phyloP scores from a whole-genome alignment of 2,888 invertebrate genomes.

The Conomelus anceps region DNA sequence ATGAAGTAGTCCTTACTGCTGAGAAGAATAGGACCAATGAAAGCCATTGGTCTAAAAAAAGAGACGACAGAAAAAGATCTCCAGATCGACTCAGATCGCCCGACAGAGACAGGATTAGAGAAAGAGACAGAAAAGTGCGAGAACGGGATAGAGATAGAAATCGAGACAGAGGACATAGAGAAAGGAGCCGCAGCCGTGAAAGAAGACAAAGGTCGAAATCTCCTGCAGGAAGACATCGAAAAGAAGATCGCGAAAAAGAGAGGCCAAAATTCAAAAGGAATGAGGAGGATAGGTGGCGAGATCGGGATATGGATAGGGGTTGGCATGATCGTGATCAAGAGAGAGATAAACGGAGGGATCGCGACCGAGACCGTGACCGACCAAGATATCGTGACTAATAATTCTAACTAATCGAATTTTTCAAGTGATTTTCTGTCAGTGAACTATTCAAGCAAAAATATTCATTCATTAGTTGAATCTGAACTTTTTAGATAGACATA shows the following conservation, averaged over 20 bases:
- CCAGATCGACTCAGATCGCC: constrained; percentile 41
- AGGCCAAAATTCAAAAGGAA: background rate
- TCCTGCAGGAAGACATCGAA: constrained; percentile 11
- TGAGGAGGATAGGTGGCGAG: background rate
- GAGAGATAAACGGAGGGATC: constrained; percentile 12
- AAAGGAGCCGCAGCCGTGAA: constrained; percentile 27
- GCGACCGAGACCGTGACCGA: constrained; percentile 6
- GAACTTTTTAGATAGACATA: background rate
- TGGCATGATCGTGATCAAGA: constrained; percentile 8
- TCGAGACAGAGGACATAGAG: constrained; percentile 26
- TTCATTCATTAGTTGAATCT: background rate
- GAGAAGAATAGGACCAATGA: constrained; percentile 7
- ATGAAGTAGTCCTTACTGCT: constrained; percentile 39
- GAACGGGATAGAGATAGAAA: constrained; percentile 18
- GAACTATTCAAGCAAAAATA: background rate
- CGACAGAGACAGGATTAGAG: constrained; percentile 35
- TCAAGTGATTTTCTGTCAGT: background rate
- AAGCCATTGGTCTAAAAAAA: constrained; percentile 20
- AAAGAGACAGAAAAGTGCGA: constrained; percentile 39
- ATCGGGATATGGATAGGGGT: background rate
- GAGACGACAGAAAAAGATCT: constrained; percentile 35
- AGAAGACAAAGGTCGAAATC: constrained; percentile 27
- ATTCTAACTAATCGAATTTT: background rate
- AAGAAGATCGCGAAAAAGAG: constrained; percentile 2
- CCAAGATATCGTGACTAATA: background rate